Percentiles rank a stretch among this genome's conserved stretches.
These are phyloP conservation scores for Tragelaphus eurycerus DNA, from an alignment of 2,797 vertebrate genomes.

Conservation along the genomic window DNA sequence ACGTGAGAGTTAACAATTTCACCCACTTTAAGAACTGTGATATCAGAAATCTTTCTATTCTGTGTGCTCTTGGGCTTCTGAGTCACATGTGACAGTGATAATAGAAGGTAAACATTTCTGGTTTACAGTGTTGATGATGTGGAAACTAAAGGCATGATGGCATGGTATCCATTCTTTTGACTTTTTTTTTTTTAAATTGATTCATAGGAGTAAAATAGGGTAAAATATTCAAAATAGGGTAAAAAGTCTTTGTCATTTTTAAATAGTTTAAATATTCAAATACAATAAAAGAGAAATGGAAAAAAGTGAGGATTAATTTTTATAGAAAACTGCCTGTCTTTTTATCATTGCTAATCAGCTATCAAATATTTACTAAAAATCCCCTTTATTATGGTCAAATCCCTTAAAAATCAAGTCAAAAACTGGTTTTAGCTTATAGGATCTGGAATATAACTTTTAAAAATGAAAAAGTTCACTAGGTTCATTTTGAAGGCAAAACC, in stretches of 20 bases:
- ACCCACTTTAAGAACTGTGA: background rate
- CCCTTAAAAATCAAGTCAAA: background rate
- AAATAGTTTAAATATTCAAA: background rate
- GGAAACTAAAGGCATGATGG: background rate
- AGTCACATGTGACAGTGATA: background rate
- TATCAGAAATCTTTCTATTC: conserved; percentile 11
- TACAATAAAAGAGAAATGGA: conserved; percentile 3
- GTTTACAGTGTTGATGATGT: background rate
- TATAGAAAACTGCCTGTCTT: background rate
- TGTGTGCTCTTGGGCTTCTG: background rate
- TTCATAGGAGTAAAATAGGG: background rate
- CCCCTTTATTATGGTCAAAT: background rate
- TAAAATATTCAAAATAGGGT: background rate
- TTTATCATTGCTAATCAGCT: background rate
- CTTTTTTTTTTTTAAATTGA: background rate
- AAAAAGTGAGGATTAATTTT: conserved; percentile 30
- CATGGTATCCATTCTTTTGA: background rate
- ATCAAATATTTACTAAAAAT: conserved; percentile 28
- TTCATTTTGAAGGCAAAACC: conserved; percentile 72
- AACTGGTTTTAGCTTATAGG: conserved; percentile 7
- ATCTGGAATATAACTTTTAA: conserved; percentile 75
- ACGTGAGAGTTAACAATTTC: background rate
- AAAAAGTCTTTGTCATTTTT: background rate
- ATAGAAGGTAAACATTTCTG: background rate
- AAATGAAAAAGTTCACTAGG: conserved; percentile 54